A percentile compares a stretch with the other conserved stretches of the same genome.
Conservation (phyloP, 2,113 vertebrate genomes). For the Seriola rivoliana region DNA sequence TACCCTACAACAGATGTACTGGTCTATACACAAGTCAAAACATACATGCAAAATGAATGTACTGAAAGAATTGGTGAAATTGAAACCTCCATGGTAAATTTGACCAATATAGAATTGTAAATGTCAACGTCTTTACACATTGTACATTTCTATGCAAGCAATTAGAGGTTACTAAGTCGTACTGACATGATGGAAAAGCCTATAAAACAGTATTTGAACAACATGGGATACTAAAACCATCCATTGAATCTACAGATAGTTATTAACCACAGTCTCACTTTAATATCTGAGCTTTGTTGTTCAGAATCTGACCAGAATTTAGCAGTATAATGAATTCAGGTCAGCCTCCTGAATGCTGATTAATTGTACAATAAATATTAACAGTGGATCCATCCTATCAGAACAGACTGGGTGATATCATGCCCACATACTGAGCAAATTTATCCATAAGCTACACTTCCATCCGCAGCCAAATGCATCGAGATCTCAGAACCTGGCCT, state of each 20-base stretch:
- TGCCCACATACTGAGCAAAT: neutral
- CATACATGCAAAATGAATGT: neutral
- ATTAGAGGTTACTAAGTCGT: too few relatives aligned
- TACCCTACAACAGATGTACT: constrained; percentile 8
- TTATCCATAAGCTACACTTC: neutral
- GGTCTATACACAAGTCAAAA: neutral
- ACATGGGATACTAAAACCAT: neutral
- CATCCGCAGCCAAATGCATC: constrained; percentile 6
- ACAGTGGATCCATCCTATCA: neutral
- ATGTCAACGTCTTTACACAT: neutral
- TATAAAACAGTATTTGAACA: neutral
- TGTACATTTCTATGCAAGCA: neutral
- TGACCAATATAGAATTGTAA: neutral
- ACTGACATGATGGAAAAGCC: neutral
- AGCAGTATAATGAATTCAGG: neutral
- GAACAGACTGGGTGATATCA: neutral
- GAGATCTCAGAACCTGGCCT: neutral
- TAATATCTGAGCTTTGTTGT: neutral
- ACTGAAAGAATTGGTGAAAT: neutral
- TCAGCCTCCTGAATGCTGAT: neutral
- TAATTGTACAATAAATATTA: neutral
- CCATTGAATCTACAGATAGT: neutral
- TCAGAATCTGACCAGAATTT: neutral
- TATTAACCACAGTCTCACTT: neutral
- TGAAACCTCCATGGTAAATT: neutral